These are phyloP conservation scores for Castor canadensis DNA, from an alignment of 2,113 vertebrate genomes.

Conservation along the genomic window DNA sequence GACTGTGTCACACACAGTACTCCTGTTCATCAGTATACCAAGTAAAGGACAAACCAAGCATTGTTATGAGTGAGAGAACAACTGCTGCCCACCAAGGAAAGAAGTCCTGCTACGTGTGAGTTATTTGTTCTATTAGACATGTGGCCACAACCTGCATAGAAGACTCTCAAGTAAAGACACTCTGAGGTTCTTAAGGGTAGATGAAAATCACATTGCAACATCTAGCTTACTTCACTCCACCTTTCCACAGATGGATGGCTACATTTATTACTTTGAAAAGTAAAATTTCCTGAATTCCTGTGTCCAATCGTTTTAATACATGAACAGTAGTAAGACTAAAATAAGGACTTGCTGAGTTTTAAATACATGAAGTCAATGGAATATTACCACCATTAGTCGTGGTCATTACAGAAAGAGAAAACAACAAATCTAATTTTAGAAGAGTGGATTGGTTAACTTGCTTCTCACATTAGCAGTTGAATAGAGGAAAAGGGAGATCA, in stretches of 20 bases:
- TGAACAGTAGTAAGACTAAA: background rate
- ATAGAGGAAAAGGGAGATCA: background rate
- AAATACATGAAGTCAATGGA: background rate
- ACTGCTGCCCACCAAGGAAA: background rate
- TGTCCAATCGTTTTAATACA: background rate
- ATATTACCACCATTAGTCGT: background rate
- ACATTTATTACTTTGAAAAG: background rate
- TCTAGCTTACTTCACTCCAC: background rate
- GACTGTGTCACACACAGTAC: background rate
- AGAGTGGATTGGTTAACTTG: background rate
- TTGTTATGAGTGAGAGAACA: background rate
- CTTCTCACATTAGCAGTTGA: background rate
- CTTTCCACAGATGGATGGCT: background rate
- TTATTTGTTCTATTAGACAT: background rate
- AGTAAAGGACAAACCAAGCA: background rate
- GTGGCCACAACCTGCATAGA: background rate
- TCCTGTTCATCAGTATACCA: background rate
- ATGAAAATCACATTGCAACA: background rate
- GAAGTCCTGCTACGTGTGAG: too few relatives aligned
- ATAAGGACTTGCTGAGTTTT: background rate
- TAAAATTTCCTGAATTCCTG: background rate
- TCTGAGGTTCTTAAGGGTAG: background rate
- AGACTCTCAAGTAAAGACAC: too few relatives aligned
- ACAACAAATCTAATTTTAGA: background rate
- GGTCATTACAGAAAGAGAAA: background rate